A percentile compares a stretch with the other conserved stretches of the same genome.
Conservation (phyloP, 2,888 invertebrate genomes). For the Protodeltote pygarga region DNA sequence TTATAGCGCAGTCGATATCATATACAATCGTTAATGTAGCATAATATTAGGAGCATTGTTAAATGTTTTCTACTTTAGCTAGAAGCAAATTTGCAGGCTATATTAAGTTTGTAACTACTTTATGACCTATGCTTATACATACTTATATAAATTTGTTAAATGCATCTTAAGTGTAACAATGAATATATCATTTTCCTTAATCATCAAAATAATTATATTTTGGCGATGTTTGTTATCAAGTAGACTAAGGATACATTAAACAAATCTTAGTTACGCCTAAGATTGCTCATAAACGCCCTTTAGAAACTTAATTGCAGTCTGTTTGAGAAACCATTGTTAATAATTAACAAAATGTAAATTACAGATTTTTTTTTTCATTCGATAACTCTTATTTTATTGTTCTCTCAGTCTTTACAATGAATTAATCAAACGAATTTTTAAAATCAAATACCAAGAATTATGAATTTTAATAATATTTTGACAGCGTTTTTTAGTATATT, state of each 20-base stretch:
- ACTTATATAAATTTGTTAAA: slow-evolving; percentile 18
- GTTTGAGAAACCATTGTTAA: slow-evolving; percentile 5
- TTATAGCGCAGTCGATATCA: slow-evolving; percentile 35
- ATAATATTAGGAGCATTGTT: slow-evolving; percentile 64
- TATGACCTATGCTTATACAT: slow-evolving; percentile 20
- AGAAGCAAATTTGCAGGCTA: slow-evolving; percentile 46
- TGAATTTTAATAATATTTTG: slow-evolving; percentile 57
- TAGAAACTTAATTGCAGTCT: slow-evolving; percentile 17
- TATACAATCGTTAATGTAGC: slow-evolving; percentile 56
- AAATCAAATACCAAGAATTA: slow-evolving; percentile 49
- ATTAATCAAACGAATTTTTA: slow-evolving; percentile 66
- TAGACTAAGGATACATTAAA: slow-evolving; percentile 1
- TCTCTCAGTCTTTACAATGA: slow-evolving; percentile 65
- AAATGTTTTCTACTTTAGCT: slow-evolving; percentile 68
- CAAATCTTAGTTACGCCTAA: slow-evolving; percentile 19
- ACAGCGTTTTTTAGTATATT: slow-evolving; percentile 58
- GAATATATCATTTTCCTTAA: neutral
- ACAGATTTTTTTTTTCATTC: too few species aligned
- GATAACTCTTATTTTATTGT: too few species aligned
- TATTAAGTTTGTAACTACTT: slow-evolving; percentile 32
- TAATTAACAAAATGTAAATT: too few species aligned
- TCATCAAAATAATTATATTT: slow-evolving; percentile 2
- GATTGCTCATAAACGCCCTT: slow-evolving; percentile 32
- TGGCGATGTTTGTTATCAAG: slow-evolving; percentile 1
- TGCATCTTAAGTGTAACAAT: slow-evolving; percentile 6